Evolutionary conservation across 2,113 vertebrate genomes (phyloP).

Genomic region (Cottus gobio): DNA sequence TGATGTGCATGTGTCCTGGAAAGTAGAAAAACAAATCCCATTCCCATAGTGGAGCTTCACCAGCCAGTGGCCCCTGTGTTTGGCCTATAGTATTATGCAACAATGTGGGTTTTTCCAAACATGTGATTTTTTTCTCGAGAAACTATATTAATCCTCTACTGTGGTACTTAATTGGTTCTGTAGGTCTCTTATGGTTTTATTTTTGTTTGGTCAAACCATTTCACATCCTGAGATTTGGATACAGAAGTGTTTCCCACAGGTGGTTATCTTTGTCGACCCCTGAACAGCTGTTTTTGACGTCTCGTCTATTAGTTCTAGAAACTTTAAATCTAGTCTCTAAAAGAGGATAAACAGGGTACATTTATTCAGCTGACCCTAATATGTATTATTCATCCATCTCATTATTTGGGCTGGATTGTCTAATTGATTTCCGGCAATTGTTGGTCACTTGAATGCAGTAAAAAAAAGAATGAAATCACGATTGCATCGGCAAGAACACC

Average conservation of each 20-base stretch:
- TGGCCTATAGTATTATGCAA: constrained; percentile 46
- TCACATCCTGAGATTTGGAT: not conserved
- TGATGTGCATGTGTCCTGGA: constrained; percentile 29
- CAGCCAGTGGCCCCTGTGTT: constrained; percentile 19
- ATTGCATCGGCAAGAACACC: constrained; percentile 18
- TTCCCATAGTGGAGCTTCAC: constrained; percentile 8
- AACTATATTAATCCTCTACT: constrained; percentile 41
- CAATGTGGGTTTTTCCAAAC: constrained; percentile 46
- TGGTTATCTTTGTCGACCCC: not conserved
- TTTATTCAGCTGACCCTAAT: not conserved
- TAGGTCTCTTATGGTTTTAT: constrained; percentile 2
- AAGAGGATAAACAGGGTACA: not conserved
- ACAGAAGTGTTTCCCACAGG: not conserved
- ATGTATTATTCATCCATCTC: not conserved
- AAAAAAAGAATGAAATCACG: not conserved
- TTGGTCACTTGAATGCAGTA: not conserved
- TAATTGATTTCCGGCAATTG: not conserved
- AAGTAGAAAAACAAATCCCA: not conserved
- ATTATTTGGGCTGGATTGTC: not conserved
- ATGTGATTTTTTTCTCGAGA: constrained; percentile 45
- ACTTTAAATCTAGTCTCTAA: not conserved
- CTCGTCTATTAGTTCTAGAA: not conserved
- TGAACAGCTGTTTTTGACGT: not conserved
- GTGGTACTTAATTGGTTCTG: constrained; percentile 39
- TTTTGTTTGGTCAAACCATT: not conserved